Conservation (phyloP, 2,888 invertebrate genomes). For the Leptarthrus brevirostris region DNA sequence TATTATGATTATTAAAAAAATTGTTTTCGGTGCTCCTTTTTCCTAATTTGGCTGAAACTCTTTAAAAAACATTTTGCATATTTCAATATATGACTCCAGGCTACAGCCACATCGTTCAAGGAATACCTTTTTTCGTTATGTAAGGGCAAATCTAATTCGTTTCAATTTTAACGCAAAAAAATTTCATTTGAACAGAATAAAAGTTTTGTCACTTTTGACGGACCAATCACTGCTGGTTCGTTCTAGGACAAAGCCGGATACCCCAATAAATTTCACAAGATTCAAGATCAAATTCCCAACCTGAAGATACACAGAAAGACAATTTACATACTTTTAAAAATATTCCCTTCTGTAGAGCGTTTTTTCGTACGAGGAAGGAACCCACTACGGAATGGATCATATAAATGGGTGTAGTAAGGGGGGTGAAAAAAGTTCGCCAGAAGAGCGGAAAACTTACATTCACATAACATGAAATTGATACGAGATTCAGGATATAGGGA, state of each 20-base stretch:
- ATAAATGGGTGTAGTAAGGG: constrained; percentile 15
- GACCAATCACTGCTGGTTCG: constrained; percentile 43
- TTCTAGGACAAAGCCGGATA: constrained; percentile 9
- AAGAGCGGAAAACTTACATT: constrained; percentile 43
- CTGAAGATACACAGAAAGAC: constrained; percentile 44
- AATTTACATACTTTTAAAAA: constrained; percentile 53
- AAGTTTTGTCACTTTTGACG: constrained; percentile 47
- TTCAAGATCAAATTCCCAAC: constrained; percentile 49
- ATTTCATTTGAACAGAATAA: neutral
- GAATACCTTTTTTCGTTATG: no score
- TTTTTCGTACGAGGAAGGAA: neutral
- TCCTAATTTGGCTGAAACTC: no score
- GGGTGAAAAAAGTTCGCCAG: constrained; percentile 25
- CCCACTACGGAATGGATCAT: constrained; percentile 3
- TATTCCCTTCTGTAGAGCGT: constrained; percentile 13
- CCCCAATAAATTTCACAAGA: constrained; percentile 47
- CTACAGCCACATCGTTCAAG: no score
- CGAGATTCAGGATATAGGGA: constrained; percentile 48
- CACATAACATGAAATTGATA: constrained; percentile 53
- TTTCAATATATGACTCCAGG: no score
- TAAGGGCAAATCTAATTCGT: no score
- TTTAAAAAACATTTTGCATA: no score
- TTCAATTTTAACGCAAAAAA: no score
- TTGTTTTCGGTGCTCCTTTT: no score
- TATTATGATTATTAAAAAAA: no score